phyloP scores from a whole-genome alignment of 2,797 vertebrate genomes.

The Odontamblyopus rebecca region DNA sequence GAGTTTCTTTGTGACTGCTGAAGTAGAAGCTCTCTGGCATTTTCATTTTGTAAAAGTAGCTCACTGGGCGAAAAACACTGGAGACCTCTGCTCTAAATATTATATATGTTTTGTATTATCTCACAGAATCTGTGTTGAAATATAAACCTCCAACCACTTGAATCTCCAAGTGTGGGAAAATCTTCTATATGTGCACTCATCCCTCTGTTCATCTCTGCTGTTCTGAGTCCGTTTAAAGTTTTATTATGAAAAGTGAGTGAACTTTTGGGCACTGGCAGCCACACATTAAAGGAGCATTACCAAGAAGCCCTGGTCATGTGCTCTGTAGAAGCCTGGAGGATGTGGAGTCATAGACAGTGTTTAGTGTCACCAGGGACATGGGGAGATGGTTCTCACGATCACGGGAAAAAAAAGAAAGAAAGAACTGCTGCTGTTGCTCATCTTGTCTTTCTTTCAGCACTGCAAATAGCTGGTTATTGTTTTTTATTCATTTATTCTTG shows the following conservation, averaged over 20 bases:
- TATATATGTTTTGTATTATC: too few relatives aligned
- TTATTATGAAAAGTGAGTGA: background rate
- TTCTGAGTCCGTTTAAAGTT: background rate
- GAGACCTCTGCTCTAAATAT: too few relatives aligned
- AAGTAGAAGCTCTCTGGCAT: too few relatives aligned
- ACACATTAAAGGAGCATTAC: background rate
- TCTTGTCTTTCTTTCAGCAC: background rate
- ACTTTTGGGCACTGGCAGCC: background rate
- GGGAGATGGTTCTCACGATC: slow-evolving; percentile 76
- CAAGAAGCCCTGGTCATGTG: background rate
- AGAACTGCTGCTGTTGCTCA: slow-evolving; percentile 23
- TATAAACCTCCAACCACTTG: too few relatives aligned
- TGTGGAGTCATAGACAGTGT: slow-evolving; percentile 69
- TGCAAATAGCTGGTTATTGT: background rate
- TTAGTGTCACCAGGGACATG: slow-evolving; percentile 67
- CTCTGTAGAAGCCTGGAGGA: slow-evolving; percentile 39
- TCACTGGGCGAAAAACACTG: too few relatives aligned
- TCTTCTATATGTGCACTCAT: background rate
- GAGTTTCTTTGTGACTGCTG: too few relatives aligned
- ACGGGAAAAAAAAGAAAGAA: slow-evolving; percentile 44
- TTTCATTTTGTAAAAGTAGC: too few relatives aligned
- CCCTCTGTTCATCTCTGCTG: background rate
- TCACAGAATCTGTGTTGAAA: too few relatives aligned
- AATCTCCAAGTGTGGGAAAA: slow-evolving; percentile 9
- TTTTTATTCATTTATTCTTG: too few relatives aligned